These are phyloP conservation scores for Gymnarchus niloticus DNA, from an alignment of 2,113 vertebrate genomes.

Conservation along the genomic window DNA sequence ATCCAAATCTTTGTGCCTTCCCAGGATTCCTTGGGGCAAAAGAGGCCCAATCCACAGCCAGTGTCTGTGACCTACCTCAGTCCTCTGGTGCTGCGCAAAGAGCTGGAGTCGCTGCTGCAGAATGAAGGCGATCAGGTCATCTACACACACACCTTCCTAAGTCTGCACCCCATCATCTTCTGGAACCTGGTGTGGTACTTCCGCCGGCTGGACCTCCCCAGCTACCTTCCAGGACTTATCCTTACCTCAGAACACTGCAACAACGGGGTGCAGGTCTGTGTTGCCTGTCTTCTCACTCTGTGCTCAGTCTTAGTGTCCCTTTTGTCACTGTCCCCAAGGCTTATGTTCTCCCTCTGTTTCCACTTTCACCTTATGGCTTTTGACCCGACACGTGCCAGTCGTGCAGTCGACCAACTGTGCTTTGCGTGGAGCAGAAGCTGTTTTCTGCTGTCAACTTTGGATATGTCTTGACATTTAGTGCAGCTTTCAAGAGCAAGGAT, in stretches of 20 bases:
- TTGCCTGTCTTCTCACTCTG: not conserved
- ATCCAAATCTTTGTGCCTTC: slow-evolving; percentile 1
- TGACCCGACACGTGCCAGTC: not conserved
- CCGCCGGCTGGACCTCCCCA: slow-evolving; percentile 82
- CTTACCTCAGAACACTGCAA: slow-evolving; percentile 95
- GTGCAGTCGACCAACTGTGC: not conserved
- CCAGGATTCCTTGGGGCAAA: slow-evolving; percentile 74
- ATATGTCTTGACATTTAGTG: not conserved
- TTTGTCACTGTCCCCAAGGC: not conserved
- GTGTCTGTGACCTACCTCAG: slow-evolving; percentile 95
- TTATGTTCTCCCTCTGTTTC: not conserved
- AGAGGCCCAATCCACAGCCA: slow-evolving; percentile 76
- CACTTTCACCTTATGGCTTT: not conserved
- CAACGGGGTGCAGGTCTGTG: slow-evolving; percentile 77
- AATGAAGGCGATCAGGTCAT: slow-evolving; percentile 97
- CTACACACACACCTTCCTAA: slow-evolving; percentile 92
- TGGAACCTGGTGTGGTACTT: slow-evolving; percentile 99
- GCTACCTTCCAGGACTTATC: slow-evolving; percentile 88
- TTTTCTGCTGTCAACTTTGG: not conserved
- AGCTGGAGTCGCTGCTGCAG: slow-evolving; percentile 90
- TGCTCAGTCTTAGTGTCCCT: not conserved
- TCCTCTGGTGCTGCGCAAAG: slow-evolving; percentile 89
- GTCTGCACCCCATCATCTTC: slow-evolving; percentile 97
- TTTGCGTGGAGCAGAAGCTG: no score
- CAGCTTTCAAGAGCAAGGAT: not conserved